A percentile compares a stretch with the other conserved stretches of the same genome.
Evolutionary conservation across 2,888 invertebrate genomes (phyloP).

Genomic region (Sminthurinus aureus): DNA sequence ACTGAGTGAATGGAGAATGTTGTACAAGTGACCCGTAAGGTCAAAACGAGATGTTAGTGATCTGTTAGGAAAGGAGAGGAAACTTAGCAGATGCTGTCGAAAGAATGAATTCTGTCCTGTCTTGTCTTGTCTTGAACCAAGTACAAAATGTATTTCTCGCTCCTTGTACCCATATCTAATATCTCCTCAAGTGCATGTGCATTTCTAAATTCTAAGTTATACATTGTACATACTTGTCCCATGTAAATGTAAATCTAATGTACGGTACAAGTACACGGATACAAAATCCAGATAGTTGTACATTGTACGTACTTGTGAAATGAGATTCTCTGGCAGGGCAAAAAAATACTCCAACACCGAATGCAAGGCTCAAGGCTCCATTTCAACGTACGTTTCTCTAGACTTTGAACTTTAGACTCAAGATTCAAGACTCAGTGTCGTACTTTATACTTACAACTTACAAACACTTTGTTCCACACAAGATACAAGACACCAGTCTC

Average conservation of each 20-base stretch:
- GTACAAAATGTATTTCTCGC: too few species aligned
- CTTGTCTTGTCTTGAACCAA: neutral
- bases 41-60: constrained; percentile 59
- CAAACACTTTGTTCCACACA: too few species aligned
- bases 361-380: neutral
- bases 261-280: neutral
- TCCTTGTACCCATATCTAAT: neutral
- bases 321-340: neutral
- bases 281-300: neutral
- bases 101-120: constrained; percentile 28
- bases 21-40: constrained; percentile 56
- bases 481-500: too few species aligned
- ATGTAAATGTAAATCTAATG: neutral
- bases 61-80: constrained; percentile 52
- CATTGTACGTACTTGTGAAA: neutral
- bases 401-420: too few species aligned
- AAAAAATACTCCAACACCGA: neutral
- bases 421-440: too few species aligned
- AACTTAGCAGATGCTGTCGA: constrained; percentile 50
- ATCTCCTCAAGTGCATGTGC: neutral
- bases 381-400: too few species aligned
- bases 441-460: too few species aligned
- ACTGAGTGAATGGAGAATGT: constrained; percentile 11
- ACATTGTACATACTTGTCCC: neutral
- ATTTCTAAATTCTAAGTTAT: neutral